Evolutionary conservation across 2,888 invertebrate genomes (phyloP), one percentile per base, ranked within the genome.

Genomic region (Gisinianus flammeolus): DNA sequence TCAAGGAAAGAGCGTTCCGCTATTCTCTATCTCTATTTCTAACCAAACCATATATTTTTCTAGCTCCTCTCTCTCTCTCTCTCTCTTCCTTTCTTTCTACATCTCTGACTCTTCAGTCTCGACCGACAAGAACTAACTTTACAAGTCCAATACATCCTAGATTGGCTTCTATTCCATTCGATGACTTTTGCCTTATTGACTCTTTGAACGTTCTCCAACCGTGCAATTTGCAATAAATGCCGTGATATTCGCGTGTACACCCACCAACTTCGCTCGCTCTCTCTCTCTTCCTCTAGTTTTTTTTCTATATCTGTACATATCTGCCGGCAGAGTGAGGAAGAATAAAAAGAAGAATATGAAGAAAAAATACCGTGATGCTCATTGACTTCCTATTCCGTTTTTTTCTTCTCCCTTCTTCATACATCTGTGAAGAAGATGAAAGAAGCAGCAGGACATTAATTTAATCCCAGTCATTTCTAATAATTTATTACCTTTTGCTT

Each of bases 141-240:
- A 2, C 44, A 44, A 44, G 3, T 44, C 8, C 44, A 44, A 44
- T 44, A 6, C 8, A 16, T n/a, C 56, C 28, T 69, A 71, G 62
- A 62, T 62, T 72, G 73, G 35, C 58, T 35, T 58, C 73, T 35
- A 44, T 44, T 12, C 62, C 62, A 62, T 73, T 62, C 73, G 24
- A 73, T 73, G 73, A 64, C 73, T 73, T 64, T 73, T 62, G 24
- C 62, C 62, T 44, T 35, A 31, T 73, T 62, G 33, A 62, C 62
- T 62, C 35, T 35, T 68, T 68, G 22, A 62, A 35, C n/a, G 73
- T 73, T 73, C 33, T 31, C 62, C 33, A 73, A 73, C 33, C 33
- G 16, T 62, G 35, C 62, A 73, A 73, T 73, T 73, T 73, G 73
- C 73, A 73, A 73, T 73, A 62, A 73, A 73, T 64, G 33, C 73